Evolutionary conservation across 1,140 invertebrate genomes (phyloP).

Genomic region (Drosophila varians): DNA sequence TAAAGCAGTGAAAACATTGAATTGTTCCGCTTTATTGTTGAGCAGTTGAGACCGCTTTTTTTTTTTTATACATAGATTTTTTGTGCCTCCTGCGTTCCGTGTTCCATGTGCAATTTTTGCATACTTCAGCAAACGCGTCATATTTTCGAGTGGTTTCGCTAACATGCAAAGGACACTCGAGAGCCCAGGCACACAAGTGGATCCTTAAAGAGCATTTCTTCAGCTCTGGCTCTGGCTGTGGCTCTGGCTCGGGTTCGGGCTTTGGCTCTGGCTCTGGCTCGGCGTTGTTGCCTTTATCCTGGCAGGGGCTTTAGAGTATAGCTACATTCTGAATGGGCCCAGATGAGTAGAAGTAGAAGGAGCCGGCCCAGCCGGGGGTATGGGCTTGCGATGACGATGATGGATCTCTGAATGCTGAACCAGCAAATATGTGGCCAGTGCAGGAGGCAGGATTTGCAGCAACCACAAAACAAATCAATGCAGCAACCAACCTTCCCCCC

Average conservation of each 20-base stretch:
- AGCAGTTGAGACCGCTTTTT: conserved; percentile 14
- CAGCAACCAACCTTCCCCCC: neutral
- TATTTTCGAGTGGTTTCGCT: conserved; percentile 82
- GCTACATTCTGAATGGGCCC: conserved; percentile 75
- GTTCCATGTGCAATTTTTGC: conserved; percentile 81
- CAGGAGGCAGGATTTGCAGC: conserved; percentile 5
- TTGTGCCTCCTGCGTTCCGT: conserved; percentile 31
- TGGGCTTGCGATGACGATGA: conserved; percentile 36
- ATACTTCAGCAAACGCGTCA: conserved; percentile 82
- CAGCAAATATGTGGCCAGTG: conserved; percentile 55
- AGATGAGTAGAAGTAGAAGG: conserved; percentile 24
- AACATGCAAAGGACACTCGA: conserved; percentile 82
- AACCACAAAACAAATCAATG: conserved; percentile 23
- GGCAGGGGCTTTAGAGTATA: conserved; percentile 73
- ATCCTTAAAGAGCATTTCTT: conserved; percentile 82
- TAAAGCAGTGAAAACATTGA: conserved; percentile 74
- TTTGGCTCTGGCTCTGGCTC: conserved; percentile 14
- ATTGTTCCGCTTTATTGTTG: conserved; percentile 55
- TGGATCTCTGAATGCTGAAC: conserved; percentile 54
- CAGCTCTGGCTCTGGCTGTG: conserved; percentile 34
- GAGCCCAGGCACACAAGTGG: conserved; percentile 79
- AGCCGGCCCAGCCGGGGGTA: neutral
- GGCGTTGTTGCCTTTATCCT: conserved; percentile 47
- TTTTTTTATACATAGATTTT: conserved; percentile 8
- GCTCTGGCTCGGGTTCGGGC: conserved; percentile 13